These are phyloP conservation scores for Dicranocentrus wangi DNA, from an alignment of 2,888 invertebrate species.

Conservation along the genomic window DNA sequence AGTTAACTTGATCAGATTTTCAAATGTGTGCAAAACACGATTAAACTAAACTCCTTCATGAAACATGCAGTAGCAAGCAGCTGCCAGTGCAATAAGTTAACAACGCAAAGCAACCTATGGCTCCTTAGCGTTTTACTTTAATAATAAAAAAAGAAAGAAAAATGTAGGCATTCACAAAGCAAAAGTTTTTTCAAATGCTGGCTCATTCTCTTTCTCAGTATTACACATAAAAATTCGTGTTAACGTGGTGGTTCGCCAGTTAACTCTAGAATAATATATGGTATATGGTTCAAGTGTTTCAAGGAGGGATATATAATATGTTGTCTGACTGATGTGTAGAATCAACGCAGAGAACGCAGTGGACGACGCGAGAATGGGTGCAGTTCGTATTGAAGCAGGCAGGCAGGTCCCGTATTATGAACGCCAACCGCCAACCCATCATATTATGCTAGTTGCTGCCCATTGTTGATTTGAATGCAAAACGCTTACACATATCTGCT, in stretches of 20 bases:
- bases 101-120: neutral
- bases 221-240: neutral
- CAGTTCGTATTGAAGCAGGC: slow-evolving; percentile 54
- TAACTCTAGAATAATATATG: too few relatives aligned
- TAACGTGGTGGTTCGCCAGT: slow-evolving; percentile 5
- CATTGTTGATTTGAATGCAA: slow-evolving; percentile 26
- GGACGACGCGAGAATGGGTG: slow-evolving; percentile 48
- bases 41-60: neutral
- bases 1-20: slow-evolving; percentile 30
- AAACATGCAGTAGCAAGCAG: neutral
- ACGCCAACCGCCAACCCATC: slow-evolving; percentile 48
- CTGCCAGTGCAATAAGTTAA: too few relatives aligned
- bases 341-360: neutral
- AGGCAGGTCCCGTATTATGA: slow-evolving; percentile 62
- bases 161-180: slow-evolving; percentile 6
- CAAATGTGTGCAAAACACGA: slow-evolving; percentile 1
- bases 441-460: slow-evolving; percentile 26
- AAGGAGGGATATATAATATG: neutral
- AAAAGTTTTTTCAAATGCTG: slow-evolving; percentile 15
- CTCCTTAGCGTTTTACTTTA: neutral
- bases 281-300: too few relatives aligned
- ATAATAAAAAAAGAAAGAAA: neutral
- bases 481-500: too few relatives aligned
- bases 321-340: neutral
- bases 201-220: neutral